Evolutionary conservation across 2,797 vertebrate species (phyloP).

Genomic region (Astyanax mexicanus): DNA sequence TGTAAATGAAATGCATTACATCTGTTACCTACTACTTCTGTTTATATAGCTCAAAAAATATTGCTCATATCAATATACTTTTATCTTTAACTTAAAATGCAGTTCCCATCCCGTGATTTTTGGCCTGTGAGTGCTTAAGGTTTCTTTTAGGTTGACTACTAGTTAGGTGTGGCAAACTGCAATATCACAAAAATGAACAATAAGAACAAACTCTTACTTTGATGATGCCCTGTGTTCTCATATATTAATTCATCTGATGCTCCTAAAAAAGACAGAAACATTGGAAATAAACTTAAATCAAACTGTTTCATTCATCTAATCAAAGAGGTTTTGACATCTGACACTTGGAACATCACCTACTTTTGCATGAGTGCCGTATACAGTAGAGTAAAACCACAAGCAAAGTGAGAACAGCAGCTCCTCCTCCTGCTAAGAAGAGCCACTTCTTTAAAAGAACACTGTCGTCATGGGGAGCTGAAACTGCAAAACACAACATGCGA

Average conservation of each 20-base stretch:
- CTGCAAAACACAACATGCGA: neutral
- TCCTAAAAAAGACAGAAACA: neutral
- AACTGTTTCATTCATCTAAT: neutral
- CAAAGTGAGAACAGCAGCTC: neutral
- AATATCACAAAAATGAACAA: neutral
- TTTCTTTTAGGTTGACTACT: no score
- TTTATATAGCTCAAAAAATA: no score
- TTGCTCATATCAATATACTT: no score
- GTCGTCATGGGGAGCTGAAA: neutral
- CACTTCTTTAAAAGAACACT: neutral
- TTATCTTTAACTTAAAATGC: no score
- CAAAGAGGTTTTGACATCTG: neutral
- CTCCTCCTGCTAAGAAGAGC: constrained; percentile 29
- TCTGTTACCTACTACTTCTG: no score
- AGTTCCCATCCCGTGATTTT: no score
- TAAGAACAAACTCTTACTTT: neutral
- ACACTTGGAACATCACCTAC: constrained; percentile 2
- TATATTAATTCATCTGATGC: neutral
- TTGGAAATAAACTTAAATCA: neutral
- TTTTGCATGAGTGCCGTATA: neutral
- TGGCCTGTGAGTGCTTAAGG: no score
- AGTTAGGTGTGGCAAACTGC: no score
- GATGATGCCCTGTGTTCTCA: constrained; percentile 7
- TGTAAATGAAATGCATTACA: no score
- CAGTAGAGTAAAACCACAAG: constrained; percentile 5